These are phyloP conservation scores for Tiaroga cobitis DNA, from an alignment of 2,797 vertebrate genomes.

Conservation along the genomic window DNA sequence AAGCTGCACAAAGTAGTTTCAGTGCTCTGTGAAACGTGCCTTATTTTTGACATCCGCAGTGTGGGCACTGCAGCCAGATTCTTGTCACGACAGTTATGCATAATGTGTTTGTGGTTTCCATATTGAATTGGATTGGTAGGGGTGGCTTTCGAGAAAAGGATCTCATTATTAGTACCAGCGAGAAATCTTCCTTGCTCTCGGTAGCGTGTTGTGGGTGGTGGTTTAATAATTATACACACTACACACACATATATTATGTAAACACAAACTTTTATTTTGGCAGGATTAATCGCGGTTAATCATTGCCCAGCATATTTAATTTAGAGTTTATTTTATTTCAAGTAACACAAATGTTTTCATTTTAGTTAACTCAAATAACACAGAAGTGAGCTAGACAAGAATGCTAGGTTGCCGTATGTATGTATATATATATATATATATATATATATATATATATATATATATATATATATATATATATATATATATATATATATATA, in stretches of 20 bases:
- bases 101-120: slow-evolving; percentile 60
- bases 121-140: slow-evolving; percentile 58
- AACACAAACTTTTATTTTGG: too few species aligned
- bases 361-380: neutral
- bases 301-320: too few species aligned
- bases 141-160: slow-evolving; percentile 59
- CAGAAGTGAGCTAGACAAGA: neutral
- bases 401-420: too few species aligned
- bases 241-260: too few species aligned
- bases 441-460: too few species aligned
- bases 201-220: slow-evolving; percentile 57
- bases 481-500: too few species aligned
- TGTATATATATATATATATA: too few species aligned
- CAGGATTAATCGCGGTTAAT: too few species aligned
- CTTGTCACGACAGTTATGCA: slow-evolving; percentile 62
- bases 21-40: slow-evolving; percentile 28
- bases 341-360: too few species aligned
- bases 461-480: too few species aligned
- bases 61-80: slow-evolving; percentile 46
- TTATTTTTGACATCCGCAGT: slow-evolving; percentile 37
- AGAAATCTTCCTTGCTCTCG: slow-evolving; percentile 61
- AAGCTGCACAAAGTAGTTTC: slow-evolving; percentile 12
- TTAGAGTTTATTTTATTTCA: too few species aligned
- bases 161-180: slow-evolving; percentile 62
- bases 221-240: too few species aligned